Base-by-base conservation (phyloP, 2,797 vertebrate genomes). In the Denticeps clupeoides region DNA sequence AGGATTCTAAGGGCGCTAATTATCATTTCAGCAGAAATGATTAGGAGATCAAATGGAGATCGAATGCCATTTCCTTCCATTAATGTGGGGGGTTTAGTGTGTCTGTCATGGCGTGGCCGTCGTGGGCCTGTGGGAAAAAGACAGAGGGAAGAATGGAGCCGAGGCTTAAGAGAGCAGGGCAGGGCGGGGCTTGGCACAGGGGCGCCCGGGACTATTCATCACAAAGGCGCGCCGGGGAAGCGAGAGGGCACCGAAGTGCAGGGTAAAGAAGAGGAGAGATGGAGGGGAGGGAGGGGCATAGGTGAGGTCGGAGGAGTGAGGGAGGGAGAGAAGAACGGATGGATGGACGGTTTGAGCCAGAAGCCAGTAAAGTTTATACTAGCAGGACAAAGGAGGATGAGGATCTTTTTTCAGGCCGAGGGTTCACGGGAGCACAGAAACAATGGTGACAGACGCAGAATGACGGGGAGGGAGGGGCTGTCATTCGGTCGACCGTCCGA, bases 1-100 rank as follows among this genome's bases (percentile, higher is more conserved):
- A 75, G 74, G 70, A 76, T 74, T 80, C 87, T 80, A 82, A 86
- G 79, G 77, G 80, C 75, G 78, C 86, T 91, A 93, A 97, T 98
- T 94, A 94, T 90, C 87, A 87, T 97, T 93, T 95, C 90, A 95
- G 87, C 90, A 85, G 88, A 84, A 87, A 84, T 86, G 88, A 91
- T 92, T 90, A 93, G 84, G 79, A 87, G 89, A 92, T 93, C 89
- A 90, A 88, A 86, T 82, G 85, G 83, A 86, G 84, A 87, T 85
- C 70, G 85, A 89, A 89, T 89, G 87, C 88, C 85, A 84, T 90
- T 90, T 90, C 90, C 89, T 89, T 82, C 82, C 82, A 87, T 88
- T 91, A 90, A 88, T 88, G 85, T 81, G 60, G 82, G 81, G 87
- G 84, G 72, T 87, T 89, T 89, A 86, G 87, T 89, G 88, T 84